phyloP scores from a whole-genome alignment of 2,797 vertebrate species.

The Catharus ustulatus region DNA sequence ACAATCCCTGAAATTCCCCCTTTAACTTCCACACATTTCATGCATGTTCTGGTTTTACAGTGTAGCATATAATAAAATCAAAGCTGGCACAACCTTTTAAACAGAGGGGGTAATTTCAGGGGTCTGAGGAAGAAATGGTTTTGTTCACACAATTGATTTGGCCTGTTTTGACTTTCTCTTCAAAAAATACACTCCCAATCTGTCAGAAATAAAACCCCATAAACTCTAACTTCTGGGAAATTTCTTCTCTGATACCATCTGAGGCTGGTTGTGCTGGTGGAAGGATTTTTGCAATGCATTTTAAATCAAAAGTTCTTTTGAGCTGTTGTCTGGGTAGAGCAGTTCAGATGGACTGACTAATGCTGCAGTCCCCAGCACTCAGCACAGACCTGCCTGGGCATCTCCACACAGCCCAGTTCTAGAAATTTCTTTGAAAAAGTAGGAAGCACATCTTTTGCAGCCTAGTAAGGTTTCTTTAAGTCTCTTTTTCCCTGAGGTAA shows the following conservation, averaged over 20 bases:
- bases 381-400: background rate
- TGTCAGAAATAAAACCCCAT: background rate
- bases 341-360: constrained; percentile 39
- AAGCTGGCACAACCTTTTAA: background rate
- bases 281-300: constrained; percentile 25
- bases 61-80: background rate
- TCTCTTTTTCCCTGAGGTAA: background rate
- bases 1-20: background rate
- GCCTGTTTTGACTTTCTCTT: background rate
- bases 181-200: background rate
- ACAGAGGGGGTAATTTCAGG: background rate
- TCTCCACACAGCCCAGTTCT: background rate
- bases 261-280: background rate
- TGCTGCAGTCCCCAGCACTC: background rate
- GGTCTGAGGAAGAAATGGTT: background rate
- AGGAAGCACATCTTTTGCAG: background rate
- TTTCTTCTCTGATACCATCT: background rate
- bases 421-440: background rate
- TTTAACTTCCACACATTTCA: background rate
- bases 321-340: background rate
- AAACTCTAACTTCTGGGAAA: background rate
- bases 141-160: background rate
- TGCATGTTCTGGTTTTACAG: background rate
- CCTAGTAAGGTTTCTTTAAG: background rate
- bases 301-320: constrained; percentile 6